phyloP scores from a whole-genome alignment of 2,888 invertebrate species.

The Meiosimyza platycephala region DNA sequence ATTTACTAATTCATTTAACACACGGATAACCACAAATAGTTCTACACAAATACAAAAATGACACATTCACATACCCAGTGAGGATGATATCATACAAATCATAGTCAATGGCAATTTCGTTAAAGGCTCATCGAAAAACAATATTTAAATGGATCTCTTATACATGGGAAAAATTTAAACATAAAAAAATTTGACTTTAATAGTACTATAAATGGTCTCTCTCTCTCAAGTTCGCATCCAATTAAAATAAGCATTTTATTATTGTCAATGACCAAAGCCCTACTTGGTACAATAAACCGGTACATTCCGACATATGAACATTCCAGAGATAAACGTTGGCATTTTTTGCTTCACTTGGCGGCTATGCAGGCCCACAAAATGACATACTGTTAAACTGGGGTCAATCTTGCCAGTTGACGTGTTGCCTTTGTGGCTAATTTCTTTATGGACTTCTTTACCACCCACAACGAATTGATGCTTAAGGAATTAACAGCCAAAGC shows the following conservation, averaged over 20 bases:
- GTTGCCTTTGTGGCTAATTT: slow-evolving; percentile 27
- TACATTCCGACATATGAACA: slow-evolving; percentile 27
- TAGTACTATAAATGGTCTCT: no score
- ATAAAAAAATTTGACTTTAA: no score
- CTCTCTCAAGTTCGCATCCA: no score
- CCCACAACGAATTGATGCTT: not conserved
- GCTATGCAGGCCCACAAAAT: not conserved
- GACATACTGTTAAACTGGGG: not conserved
- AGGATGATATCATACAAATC: no score
- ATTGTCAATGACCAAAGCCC: no score
- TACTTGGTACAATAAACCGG: no score
- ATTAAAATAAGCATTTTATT: no score
- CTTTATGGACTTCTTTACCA: not conserved
- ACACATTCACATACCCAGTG: not conserved
- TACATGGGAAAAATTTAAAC: no score
- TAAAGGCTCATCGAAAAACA: no score
- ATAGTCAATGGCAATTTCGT: no score
- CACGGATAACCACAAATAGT: slow-evolving; percentile 4
- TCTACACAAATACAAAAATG: not conserved
- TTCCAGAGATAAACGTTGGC: slow-evolving; percentile 15
- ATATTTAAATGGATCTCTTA: no score
- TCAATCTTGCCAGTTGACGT: slow-evolving; percentile 11
- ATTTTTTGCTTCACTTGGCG: slow-evolving; percentile 50
- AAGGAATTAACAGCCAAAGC: not conserved
- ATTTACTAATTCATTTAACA: slow-evolving; percentile 26